Conservation (phyloP, 2,113 vertebrate genomes). For the Vicugna pacos region DNA sequence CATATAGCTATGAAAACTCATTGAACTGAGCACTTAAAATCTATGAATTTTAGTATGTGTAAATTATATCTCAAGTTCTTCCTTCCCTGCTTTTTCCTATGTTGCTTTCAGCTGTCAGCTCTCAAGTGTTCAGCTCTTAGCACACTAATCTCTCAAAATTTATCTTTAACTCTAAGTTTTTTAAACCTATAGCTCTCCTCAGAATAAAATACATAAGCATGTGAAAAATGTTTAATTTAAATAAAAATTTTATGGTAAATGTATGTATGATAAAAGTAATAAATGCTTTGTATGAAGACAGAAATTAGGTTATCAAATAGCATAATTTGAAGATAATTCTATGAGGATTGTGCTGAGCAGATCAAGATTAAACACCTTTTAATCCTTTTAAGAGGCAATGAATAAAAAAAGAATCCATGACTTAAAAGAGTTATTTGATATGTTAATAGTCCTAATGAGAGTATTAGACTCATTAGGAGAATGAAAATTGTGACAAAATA, state of each 20-base stretch:
- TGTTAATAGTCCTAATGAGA: not conserved
- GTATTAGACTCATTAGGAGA: constrained; percentile 14
- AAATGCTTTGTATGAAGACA: not conserved
- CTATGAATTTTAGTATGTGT: not conserved
- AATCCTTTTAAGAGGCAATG: not conserved
- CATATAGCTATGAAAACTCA: not conserved
- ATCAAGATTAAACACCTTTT: constrained; percentile 30
- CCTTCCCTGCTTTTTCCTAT: not conserved
- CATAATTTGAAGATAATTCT: constrained; percentile 21
- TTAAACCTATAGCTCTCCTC: constrained; percentile 27
- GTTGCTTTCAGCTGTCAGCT: constrained; percentile 18
- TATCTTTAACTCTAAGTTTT: not conserved
- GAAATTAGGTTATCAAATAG: not conserved
- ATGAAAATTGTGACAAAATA: constrained; percentile 12
- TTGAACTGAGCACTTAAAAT: constrained; percentile 2
- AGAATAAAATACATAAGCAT: not conserved
- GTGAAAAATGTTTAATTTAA: constrained; percentile 40
- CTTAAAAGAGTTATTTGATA: not conserved
- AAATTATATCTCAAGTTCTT: not conserved
- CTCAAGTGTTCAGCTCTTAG: not conserved
- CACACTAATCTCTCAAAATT: not conserved
- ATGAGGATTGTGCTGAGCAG: not conserved
- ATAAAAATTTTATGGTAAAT: constrained; percentile 1
- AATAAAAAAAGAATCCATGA: constrained; percentile 31
- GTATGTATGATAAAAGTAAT: not conserved